Evolutionary conservation across 2,797 vertebrate genomes (phyloP).

Genomic region (Synanceia verrucosa): DNA sequence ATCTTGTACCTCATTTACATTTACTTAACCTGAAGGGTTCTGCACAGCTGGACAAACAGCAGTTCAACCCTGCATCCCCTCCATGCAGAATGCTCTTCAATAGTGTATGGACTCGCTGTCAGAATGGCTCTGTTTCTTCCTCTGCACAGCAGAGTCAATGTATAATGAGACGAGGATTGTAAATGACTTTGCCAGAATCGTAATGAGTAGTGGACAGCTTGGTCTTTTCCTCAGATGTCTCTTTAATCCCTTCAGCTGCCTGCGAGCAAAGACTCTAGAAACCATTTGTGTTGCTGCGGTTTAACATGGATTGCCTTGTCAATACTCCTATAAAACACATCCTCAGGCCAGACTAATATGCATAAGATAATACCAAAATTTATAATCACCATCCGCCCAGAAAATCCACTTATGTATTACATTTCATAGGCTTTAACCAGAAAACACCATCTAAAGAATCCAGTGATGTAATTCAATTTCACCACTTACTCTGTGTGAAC

Average conservation of each 20-base stretch:
- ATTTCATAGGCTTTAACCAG: slow-evolving; percentile 30
- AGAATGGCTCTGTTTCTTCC: slow-evolving; percentile 20
- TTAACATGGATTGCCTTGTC: slow-evolving; percentile 65
- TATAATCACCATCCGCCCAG: slow-evolving; percentile 37
- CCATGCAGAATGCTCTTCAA: slow-evolving; percentile 22
- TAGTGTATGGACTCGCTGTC: slow-evolving; percentile 45
- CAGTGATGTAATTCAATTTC: slow-evolving; percentile 51
- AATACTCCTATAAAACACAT: slow-evolving; percentile 53
- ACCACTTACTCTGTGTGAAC: slow-evolving; percentile 14
- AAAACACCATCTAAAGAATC: slow-evolving; percentile 16
- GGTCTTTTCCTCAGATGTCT: slow-evolving; percentile 66
- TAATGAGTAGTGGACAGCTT: slow-evolving; percentile 63
- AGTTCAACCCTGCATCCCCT: slow-evolving; percentile 6
- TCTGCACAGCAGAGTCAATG: slow-evolving; percentile 35
- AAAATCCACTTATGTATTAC: slow-evolving; percentile 41
- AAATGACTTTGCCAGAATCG: slow-evolving; percentile 54
- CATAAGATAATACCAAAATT: slow-evolving; percentile 39
- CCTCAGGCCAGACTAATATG: slow-evolving; percentile 45
- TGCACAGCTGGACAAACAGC: slow-evolving; percentile 62
- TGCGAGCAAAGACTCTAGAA: slow-evolving; percentile 47
- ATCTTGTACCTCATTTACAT: slow-evolving; percentile 58
- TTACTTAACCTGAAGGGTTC: slow-evolving; percentile 43
- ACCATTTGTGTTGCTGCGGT: slow-evolving; percentile 51
- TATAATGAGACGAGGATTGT: slow-evolving; percentile 46
- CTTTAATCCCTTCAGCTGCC: slow-evolving; percentile 63